These are phyloP conservation scores for Thalassoma bifasciatum DNA, from an alignment of 2,113 vertebrate species.

Conservation along the genomic window DNA sequence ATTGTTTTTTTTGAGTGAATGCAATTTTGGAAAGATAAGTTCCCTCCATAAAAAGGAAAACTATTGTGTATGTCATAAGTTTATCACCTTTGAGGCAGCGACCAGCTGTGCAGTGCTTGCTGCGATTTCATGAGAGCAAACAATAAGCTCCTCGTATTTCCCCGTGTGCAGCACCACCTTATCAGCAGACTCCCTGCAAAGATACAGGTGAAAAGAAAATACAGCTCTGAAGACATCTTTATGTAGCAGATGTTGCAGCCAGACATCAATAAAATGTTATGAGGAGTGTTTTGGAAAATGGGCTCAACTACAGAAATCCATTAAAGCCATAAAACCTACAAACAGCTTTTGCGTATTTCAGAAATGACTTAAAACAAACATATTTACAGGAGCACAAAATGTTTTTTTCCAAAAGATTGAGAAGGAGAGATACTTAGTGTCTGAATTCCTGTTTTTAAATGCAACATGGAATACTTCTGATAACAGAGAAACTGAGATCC, in stretches of 20 bases:
- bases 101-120: slow-evolving; percentile 98
- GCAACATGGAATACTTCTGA: neutral
- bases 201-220: neutral
- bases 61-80: neutral
- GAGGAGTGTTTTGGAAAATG: too few species aligned
- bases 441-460: neutral
- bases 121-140: slow-evolving; percentile 96
- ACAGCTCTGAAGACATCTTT: neutral
- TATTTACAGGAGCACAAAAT: too few species aligned
- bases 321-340: too few species aligned
- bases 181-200: slow-evolving; percentile 92
- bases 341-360: too few species aligned
- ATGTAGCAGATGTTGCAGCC: neutral
- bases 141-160: slow-evolving; percentile 96
- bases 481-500: neutral
- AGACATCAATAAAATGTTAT: neutral
- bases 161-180: slow-evolving; percentile 94
- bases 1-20: too few species aligned
- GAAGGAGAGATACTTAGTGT: too few species aligned
- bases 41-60: too few species aligned
- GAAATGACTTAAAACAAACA: too few species aligned
- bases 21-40: too few species aligned
- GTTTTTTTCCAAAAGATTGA: too few species aligned
- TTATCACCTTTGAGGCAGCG: slow-evolving; percentile 94
- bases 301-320: too few species aligned